These are phyloP conservation scores for Cerceris rybyensis DNA, from an alignment of 2,888 invertebrate genomes.

Conservation along the genomic window DNA sequence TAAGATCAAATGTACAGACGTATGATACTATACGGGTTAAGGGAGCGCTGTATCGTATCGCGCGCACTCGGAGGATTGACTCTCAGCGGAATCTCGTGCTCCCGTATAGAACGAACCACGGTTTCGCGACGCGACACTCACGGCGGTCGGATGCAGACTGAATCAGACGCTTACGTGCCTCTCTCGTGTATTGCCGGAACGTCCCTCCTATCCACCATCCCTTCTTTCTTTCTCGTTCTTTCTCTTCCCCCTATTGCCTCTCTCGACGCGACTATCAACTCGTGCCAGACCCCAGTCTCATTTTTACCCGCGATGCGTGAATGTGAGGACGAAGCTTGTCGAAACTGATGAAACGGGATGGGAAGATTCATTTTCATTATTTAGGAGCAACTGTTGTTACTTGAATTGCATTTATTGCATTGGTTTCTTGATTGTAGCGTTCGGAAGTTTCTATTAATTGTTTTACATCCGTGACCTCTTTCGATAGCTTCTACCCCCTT, in stretches of 20 bases:
- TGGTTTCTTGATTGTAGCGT: no score
- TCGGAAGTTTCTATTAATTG: no score
- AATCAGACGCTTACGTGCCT: constrained; percentile 66
- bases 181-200: constrained; percentile 63
- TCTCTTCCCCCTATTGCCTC: constrained; percentile 46
- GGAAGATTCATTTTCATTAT: constrained; percentile 14
- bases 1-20: constrained; percentile 1
- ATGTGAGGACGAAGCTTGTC: neutral
- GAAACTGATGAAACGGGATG: neutral
- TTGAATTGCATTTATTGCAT: no score
- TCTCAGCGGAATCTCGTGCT: constrained; percentile 45
- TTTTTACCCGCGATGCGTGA: constrained; percentile 50
- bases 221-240: constrained; percentile 43
- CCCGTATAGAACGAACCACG: constrained; percentile 45
- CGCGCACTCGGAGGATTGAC: constrained; percentile 37
- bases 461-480: no score
- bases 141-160: constrained; percentile 77
- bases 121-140: constrained; percentile 69
- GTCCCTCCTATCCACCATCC: constrained; percentile 50
- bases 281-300: constrained; percentile 56
- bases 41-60: constrained; percentile 23
- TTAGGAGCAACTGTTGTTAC: constrained; percentile 8
- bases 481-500: no score
- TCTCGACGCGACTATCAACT: constrained; percentile 59
- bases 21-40: constrained; percentile 19